These are phyloP conservation scores for Babylonia areolata DNA, from an alignment of 1,140 invertebrate genomes.

Conservation along the genomic window DNA sequence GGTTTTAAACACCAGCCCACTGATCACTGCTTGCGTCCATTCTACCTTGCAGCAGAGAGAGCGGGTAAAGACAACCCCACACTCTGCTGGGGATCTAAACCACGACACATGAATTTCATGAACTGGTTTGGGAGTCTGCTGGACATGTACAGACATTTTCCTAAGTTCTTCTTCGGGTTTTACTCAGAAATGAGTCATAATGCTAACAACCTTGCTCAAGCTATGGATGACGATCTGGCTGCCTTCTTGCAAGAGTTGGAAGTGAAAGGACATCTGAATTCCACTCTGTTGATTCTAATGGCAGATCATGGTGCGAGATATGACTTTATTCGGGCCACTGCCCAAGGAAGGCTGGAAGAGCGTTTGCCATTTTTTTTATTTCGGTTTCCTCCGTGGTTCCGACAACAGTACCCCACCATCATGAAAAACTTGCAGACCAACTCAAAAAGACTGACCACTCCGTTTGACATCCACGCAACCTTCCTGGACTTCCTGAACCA, in stretches of 20 bases:
- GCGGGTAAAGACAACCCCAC: constrained; percentile 76
- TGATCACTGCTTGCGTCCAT: constrained; percentile 93
- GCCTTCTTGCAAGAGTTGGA: constrained; percentile 83
- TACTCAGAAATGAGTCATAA: constrained; percentile 88
- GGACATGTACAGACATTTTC: constrained; percentile 80
- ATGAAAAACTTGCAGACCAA: constrained; percentile 84
- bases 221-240: constrained; percentile 83
- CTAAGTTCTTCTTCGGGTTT: constrained; percentile 89
- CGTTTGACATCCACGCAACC: constrained; percentile 77
- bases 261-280: constrained; percentile 77
- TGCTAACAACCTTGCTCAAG: constrained; percentile 84
- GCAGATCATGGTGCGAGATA: constrained; percentile 95
- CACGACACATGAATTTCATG: constrained; percentile 84
- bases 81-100: constrained; percentile 85
- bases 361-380: constrained; percentile 89
- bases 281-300: constrained; percentile 85
- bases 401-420: constrained; percentile 80
- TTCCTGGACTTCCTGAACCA: constrained; percentile 75
- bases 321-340: constrained; percentile 85
- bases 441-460: constrained; percentile 72
- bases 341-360: constrained; percentile 91
- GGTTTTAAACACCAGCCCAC: constrained; percentile 91
- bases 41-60: constrained; percentile 81
- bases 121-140: constrained; percentile 82
- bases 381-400: constrained; percentile 85